Conservation (phyloP, 2,113 vertebrate genomes). For the Ammospiza nelsoni region DNA sequence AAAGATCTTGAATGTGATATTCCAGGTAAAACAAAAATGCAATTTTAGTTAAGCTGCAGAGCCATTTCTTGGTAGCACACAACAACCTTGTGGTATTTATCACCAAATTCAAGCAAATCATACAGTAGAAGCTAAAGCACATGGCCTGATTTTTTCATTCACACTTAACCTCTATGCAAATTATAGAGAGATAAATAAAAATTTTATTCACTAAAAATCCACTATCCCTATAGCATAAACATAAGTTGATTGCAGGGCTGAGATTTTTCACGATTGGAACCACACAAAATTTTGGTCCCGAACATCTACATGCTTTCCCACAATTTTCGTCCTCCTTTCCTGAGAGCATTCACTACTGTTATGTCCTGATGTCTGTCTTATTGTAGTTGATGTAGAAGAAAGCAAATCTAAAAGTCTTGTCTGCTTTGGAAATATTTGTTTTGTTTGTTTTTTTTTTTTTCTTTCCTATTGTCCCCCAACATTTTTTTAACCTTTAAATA, state of each 20-base stretch:
- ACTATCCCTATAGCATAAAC: background rate
- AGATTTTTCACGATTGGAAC: background rate
- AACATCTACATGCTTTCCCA: background rate
- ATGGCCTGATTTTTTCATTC: background rate
- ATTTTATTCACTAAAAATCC: background rate
- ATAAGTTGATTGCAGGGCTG: accelerated
- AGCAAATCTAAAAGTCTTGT: background rate
- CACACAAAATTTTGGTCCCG: background rate
- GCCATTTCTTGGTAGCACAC: background rate
- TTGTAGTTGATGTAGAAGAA: background rate
- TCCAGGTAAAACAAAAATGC: background rate
- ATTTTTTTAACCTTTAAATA: background rate
- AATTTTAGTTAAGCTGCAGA: background rate
- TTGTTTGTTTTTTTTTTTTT: background rate
- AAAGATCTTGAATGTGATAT: background rate
- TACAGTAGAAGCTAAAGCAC: background rate
- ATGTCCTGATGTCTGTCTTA: background rate
- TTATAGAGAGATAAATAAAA: background rate
- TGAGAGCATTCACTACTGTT: background rate
- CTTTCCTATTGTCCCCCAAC: background rate
- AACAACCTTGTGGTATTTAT: background rate
- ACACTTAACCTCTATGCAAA: background rate
- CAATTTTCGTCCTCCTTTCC: background rate
- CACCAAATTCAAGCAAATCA: background rate
- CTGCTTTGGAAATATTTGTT: background rate